Base-by-base conservation (phyloP, 2,113 vertebrate genomes). In the Todiramphus saurophagus region DNA sequence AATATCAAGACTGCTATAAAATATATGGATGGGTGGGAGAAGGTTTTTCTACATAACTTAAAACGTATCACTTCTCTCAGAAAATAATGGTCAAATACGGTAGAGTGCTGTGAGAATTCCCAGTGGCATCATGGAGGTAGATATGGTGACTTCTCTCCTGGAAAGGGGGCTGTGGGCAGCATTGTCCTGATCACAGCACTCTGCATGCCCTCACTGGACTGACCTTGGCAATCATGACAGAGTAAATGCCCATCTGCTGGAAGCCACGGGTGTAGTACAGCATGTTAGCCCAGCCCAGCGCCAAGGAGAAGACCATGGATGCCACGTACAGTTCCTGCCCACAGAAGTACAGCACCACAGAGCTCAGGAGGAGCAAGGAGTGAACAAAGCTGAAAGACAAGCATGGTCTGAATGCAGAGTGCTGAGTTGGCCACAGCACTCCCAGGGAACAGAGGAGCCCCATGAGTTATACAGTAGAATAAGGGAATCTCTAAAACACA, bases 221-320 rank as follows among this genome's bases (percentile, higher is more conserved):
- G 31, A 99, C 99, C 99, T 99, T 99, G 90, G 99, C 99, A 21
- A 99, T 99, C 99, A 99, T 99, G 96, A 99, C 98, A 3, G 99
- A 99, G 87, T 99, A 99, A 97, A 99, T 98, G 25, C 99, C 99
- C 99, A 99, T 99, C 97, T 99, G 98, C 95, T 97, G 96, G 96
- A 98, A 98, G 44, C 99, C 99, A 7, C 99, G 98, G 53, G 98
- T 99, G 91, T 98, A 99, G 97, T 99, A 99, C 18, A 99, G 98
- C 85, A 99, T 94, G 97, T 99, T 99, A 88, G 99, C 94, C 99
- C 99, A 99, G 97, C 99, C 99, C 92, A 99, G 87, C 4, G 99
- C 99, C 33, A 99, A 96, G 94, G 98, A 98, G 81, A 99, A 93
- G 68, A 99, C 99, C 98, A 99, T 97, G 88, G 98, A 98, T 73